Evolutionary conservation across 2,888 invertebrate genomes (phyloP).

Genomic region (Campopleginae sp.): DNA sequence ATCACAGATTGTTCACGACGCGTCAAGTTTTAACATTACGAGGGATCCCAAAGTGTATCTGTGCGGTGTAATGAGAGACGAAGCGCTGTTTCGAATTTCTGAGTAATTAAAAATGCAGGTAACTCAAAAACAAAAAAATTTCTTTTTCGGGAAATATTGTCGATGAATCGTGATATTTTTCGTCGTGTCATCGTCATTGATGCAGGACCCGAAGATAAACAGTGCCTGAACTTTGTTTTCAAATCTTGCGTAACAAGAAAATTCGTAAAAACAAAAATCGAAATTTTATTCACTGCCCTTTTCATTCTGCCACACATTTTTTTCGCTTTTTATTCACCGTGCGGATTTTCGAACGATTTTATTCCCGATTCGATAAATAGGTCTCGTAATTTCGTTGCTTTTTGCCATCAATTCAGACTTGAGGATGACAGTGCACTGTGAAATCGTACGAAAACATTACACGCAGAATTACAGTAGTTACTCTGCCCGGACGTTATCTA

Average conservation of each 20-base stretch:
- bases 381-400: neutral
- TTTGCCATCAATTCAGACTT: neutral
- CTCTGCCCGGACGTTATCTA: constrained; percentile 30
- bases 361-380: neutral
- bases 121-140: neutral
- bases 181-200: neutral
- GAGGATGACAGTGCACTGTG: neutral
- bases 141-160: too few species aligned
- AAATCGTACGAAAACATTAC: neutral
- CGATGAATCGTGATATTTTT: neutral
- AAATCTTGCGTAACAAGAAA: neutral
- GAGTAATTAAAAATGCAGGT: neutral
- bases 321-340: neutral
- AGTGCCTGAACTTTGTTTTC: neutral
- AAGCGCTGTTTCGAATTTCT: neutral
- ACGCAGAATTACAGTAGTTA: neutral
- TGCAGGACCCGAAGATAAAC: too few species aligned
- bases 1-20: constrained; percentile 11
- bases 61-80: neutral
- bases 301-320: too few species aligned
- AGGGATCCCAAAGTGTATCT: neutral
- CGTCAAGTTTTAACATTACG: neutral
- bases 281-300: neutral
- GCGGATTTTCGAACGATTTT: neutral
- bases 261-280: neutral